Evolutionary conservation across 2,797 vertebrate species (phyloP).

Genomic region (Siniperca undulata): DNA sequence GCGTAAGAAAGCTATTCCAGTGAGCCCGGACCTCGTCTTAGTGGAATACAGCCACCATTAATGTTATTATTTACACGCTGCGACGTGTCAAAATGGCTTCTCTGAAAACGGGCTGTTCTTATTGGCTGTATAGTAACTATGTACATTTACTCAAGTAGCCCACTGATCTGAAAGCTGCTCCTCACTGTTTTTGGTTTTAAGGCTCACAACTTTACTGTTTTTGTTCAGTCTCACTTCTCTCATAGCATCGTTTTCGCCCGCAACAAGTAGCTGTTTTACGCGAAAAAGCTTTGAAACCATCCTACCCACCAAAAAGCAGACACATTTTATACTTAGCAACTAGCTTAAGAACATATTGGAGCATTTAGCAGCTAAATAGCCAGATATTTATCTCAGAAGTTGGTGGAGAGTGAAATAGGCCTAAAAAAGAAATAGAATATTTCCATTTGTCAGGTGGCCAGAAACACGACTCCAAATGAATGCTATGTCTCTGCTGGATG

Average conservation of each 20-base stretch:
- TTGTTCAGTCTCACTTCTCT: background rate
- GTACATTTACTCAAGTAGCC: no score
- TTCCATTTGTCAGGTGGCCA: background rate
- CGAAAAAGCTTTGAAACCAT: background rate
- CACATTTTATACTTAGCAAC: background rate
- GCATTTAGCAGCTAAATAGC: background rate
- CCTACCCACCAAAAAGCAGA: background rate
- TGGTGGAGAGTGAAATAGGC: no score
- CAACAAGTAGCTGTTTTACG: background rate
- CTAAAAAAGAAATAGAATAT: background rate
- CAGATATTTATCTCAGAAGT: background rate
- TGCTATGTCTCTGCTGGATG: no score
- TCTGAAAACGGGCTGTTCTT: no score
- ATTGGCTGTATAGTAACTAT: no score
- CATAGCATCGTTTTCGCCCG: no score
- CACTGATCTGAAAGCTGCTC: background rate
- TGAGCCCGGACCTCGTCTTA: no score
- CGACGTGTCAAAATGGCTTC: no score
- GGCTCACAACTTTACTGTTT: background rate
- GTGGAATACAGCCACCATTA: no score
- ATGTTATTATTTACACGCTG: no score
- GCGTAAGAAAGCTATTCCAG: no score
- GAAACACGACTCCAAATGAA: no score
- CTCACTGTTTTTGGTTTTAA: background rate
- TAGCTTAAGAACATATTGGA: background rate